phyloP scores from a whole-genome alignment of 2,797 vertebrate genomes.

The Bovichtus diacanthus region DNA sequence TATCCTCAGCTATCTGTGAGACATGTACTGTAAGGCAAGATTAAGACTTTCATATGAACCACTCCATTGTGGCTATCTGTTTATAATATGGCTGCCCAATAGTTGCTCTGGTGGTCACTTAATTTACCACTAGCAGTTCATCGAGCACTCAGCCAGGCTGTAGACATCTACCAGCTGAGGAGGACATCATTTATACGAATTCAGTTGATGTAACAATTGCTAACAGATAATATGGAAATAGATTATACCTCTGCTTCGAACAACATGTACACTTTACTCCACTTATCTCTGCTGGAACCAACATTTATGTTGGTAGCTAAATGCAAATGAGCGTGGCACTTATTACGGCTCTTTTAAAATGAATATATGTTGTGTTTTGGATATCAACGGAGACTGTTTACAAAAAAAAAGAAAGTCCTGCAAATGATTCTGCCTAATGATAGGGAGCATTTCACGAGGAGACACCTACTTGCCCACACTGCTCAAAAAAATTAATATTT shows the following conservation, averaged over 20 bases:
- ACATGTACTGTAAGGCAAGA: constrained; percentile 34
- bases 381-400: constrained; percentile 58
- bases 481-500: constrained; percentile 70
- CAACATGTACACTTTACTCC: constrained; percentile 42
- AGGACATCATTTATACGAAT: constrained; percentile 50
- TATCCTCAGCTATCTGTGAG: constrained; percentile 23
- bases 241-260: constrained; percentile 54
- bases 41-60: constrained; percentile 56
- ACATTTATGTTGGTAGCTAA: constrained; percentile 43
- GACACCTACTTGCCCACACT: constrained; percentile 49
- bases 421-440: constrained; percentile 65
- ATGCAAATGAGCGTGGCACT: constrained; percentile 46
- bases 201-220: constrained; percentile 61
- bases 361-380: constrained; percentile 37
- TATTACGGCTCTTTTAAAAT: constrained; percentile 48
- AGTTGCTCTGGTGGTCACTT: constrained; percentile 38
- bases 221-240: constrained; percentile 64
- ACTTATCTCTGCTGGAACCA: constrained; percentile 51
- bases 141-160: constrained; percentile 43
- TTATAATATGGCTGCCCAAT: constrained; percentile 50
- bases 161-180: constrained; percentile 11
- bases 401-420: constrained; percentile 46
- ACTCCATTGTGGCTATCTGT: constrained; percentile 58
- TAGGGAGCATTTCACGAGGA: constrained; percentile 55
- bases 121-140: constrained; percentile 45